phyloP scores from a whole-genome alignment of 2,888 invertebrate species.

The Idaea aversata region DNA sequence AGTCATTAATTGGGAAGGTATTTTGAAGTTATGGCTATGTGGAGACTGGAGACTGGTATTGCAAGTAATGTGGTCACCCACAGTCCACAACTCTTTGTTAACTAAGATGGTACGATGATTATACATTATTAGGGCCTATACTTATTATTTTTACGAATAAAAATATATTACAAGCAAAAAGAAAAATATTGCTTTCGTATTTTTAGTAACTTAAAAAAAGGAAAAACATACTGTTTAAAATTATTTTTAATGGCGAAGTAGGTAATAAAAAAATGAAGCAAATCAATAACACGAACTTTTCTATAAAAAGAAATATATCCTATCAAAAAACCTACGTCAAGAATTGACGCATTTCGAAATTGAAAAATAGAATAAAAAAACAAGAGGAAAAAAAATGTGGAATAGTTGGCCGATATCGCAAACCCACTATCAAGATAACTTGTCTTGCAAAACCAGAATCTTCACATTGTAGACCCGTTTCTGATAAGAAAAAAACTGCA shows the following conservation, averaged over 20 bases:
- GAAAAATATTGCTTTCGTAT: background rate
- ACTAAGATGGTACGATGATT: no score
- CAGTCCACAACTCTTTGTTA: constrained; percentile 3
- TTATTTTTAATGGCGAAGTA: no score
- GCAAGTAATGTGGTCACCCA: constrained; percentile 34
- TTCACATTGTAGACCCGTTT: constrained; percentile 75
- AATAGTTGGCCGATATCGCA: constrained; percentile 40
- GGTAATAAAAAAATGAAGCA: no score
- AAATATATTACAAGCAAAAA: background rate
- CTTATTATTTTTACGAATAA: background rate
- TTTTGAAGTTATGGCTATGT: constrained; percentile 28
- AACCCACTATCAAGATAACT: constrained; percentile 63
- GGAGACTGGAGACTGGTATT: constrained; percentile 37
- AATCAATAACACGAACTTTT: no score
- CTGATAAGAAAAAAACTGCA: constrained; percentile 59
- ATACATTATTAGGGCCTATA: no score
- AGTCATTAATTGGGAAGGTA: constrained; percentile 28
- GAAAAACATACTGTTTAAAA: no score
- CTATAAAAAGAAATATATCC: background rate
- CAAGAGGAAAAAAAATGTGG: constrained; percentile 8
- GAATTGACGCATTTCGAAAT: background rate
- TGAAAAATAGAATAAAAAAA: background rate
- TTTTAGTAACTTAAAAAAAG: no score
- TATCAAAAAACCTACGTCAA: background rate
- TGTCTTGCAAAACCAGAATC: constrained; percentile 77